Percentiles rank a stretch among this genome's conserved stretches.
phyloP scores from a whole-genome alignment of 2,113 vertebrate species.

The Jacana jacana region DNA sequence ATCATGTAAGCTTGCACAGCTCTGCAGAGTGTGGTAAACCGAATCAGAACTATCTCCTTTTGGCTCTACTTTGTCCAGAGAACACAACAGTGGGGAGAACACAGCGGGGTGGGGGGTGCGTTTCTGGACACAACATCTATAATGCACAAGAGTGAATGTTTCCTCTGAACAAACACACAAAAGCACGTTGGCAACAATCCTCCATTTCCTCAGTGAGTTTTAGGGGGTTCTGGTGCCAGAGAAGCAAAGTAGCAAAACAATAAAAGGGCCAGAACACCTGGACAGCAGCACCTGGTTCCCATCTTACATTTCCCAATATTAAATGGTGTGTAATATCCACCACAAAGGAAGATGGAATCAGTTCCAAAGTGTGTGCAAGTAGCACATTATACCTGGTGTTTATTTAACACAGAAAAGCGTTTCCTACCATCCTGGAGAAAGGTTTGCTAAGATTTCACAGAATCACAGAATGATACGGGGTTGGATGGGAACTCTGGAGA shows the following conservation, averaged over 20 bases:
- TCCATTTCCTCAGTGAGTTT: background rate
- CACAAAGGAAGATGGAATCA: background rate
- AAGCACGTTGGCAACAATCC: background rate
- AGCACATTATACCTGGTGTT: background rate
- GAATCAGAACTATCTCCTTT: background rate
- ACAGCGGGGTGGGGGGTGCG: background rate
- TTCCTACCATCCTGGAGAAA: background rate
- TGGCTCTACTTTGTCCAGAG: background rate
- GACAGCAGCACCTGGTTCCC: background rate
- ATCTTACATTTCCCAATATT: background rate
- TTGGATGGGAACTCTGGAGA: no score
- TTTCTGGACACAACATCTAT: background rate
- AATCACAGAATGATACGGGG: no score
- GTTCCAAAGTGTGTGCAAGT: background rate
- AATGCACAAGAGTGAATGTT: background rate
- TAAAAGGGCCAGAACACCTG: background rate
- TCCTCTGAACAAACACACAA: background rate
- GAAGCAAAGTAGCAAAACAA: background rate
- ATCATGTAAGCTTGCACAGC: background rate
- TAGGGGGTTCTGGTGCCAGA: background rate
- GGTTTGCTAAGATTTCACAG: background rate
- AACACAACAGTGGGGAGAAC: no score
- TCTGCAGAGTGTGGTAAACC: background rate
- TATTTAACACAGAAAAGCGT: background rate
- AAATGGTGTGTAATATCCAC: background rate